Conservation (phyloP, 2,113 vertebrate species). For the Haemorhous mexicanus region DNA sequence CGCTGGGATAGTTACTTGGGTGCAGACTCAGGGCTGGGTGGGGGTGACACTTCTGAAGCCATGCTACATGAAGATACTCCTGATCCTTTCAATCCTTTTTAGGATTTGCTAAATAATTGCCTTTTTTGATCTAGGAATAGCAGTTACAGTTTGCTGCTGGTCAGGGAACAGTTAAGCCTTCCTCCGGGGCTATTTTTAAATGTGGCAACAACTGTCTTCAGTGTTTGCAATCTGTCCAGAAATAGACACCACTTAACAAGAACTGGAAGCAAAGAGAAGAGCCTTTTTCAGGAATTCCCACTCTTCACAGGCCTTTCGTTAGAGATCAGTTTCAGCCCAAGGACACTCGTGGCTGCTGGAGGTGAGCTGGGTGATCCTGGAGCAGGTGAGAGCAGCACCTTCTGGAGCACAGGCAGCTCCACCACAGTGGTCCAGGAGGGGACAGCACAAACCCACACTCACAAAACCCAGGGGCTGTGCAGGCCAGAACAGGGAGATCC, state of each 20-base stretch:
- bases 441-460: fast-evolving
- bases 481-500: not conserved
- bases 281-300: slow-evolving; percentile 50
- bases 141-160: slow-evolving; percentile 23
- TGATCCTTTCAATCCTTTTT: not conserved
- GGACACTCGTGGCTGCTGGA: not conserved
- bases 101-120: not conserved
- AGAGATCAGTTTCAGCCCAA: not conserved
- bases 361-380: not conserved
- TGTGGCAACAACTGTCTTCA: slow-evolving; percentile 66
- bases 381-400: not conserved
- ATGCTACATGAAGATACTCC: not conserved
- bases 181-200: slow-evolving; percentile 67
- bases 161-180: slow-evolving; percentile 59
- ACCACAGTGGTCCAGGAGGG: not conserved
- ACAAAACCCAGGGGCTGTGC: not conserved
- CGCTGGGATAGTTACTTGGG: not conserved
- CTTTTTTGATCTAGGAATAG: slow-evolving; percentile 35
- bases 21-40: not conserved
- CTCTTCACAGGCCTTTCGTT: not conserved
- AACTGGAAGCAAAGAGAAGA: slow-evolving; percentile 18
- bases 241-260: slow-evolving; percentile 47
- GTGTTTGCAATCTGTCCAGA: slow-evolving; percentile 32
- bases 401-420: not conserved
- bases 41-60: not conserved